Conservation (phyloP, 1,140 invertebrate species). For the Carposina sasakii region DNA sequence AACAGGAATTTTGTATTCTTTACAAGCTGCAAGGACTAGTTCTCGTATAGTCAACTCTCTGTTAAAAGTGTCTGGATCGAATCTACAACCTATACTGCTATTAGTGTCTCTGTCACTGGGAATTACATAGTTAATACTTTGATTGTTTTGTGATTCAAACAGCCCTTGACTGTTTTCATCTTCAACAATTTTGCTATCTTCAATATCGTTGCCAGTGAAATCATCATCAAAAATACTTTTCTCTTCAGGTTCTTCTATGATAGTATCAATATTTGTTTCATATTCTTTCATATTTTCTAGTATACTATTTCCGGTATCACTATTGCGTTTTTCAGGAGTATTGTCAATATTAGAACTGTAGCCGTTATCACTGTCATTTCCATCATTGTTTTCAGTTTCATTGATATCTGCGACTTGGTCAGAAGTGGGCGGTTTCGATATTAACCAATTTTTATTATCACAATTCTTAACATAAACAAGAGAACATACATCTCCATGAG, state of each 20-base stretch:
- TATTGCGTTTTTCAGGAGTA: conserved; percentile 9
- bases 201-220: neutral
- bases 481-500: conserved; percentile 9
- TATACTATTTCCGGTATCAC: conserved; percentile 15
- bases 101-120: neutral
- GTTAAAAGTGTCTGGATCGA: conserved; percentile 38
- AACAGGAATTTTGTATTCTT: conserved; percentile 45
- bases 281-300: conserved; percentile 13
- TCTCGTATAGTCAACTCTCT: conserved; percentile 40
- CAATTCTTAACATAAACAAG: conserved; percentile 56
- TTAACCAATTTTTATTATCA: conserved; percentile 57
- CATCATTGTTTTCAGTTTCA: conserved; percentile 18
- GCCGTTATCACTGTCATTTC: conserved; percentile 36
- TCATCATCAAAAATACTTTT: conserved; percentile 51
- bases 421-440: conserved; percentile 37
- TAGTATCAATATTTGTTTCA: conserved; percentile 17
- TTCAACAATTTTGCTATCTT: conserved; percentile 1
- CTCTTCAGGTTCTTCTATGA: conserved; percentile 25
- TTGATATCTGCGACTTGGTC: conserved; percentile 37
- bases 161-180: conserved; percentile 10
- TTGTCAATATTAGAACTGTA: conserved; percentile 33
- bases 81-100: conserved; percentile 9
- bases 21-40: conserved; percentile 38
- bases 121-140: neutral
- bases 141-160: neutral